Percentiles rank a stretch among this genome's conserved stretches.
phyloP scores from a whole-genome alignment of 2,113 vertebrate genomes.

The Sylvilagus bachmani region DNA sequence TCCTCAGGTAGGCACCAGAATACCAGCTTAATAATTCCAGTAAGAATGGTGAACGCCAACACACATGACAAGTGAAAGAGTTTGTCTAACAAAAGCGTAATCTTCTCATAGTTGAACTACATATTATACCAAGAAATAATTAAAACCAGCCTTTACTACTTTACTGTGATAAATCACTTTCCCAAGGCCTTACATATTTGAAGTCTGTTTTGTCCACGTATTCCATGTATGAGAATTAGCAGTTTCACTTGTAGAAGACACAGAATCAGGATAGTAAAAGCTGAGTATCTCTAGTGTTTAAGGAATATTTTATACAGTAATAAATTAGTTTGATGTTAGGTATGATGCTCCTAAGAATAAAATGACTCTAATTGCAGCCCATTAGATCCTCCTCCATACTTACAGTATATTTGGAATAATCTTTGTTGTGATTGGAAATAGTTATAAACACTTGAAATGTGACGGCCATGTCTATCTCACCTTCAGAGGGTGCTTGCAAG shows the following conservation, averaged over 20 bases:
- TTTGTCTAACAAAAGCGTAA: slow-evolving; percentile 2
- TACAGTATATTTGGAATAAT: neutral
- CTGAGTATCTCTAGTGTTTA: neutral
- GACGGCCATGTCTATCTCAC: neutral
- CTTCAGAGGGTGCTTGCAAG: neutral
- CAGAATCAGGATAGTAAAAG: neutral
- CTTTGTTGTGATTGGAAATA: neutral
- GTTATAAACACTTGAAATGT: neutral
- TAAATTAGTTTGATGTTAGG: neutral
- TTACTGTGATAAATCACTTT: neutral
- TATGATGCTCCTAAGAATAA: neutral
- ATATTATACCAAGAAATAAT: slow-evolving; percentile 39
- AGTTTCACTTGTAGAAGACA: neutral
- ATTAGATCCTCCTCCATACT: neutral
- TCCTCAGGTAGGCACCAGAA: neutral
- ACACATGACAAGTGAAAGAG: neutral
- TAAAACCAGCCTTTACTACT: neutral
- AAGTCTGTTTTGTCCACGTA: neutral
- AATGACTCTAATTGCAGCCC: neutral
- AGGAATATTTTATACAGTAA: neutral
- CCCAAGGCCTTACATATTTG: neutral
- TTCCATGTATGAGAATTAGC: neutral
- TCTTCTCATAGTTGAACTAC: neutral
- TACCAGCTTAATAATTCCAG: neutral
- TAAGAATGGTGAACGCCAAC: neutral